Conservation (phyloP, 2,113 vertebrate genomes). For the Acinonyx jubatus region DNA sequence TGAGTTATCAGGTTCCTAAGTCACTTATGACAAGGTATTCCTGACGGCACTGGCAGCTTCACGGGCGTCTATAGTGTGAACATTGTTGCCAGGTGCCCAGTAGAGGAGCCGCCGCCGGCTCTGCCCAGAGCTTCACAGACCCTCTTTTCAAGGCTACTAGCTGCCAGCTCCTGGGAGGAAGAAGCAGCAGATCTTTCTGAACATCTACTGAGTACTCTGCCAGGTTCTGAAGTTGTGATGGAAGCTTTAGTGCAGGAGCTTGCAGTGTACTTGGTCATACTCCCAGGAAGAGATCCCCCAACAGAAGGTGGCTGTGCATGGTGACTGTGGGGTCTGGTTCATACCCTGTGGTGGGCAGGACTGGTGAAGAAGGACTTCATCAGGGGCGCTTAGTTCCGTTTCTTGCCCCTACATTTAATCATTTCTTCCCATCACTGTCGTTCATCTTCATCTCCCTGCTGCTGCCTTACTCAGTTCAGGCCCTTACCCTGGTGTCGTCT, state of each 20-base stretch:
- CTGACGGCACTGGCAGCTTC: neutral
- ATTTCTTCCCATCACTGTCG: neutral
- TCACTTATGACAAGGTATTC: neutral
- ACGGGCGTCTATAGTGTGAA: rapidly evolving
- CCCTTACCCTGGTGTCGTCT: neutral
- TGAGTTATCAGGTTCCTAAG: neutral
- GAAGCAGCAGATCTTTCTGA: neutral
- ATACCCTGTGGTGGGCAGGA: neutral
- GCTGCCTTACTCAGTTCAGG: neutral
- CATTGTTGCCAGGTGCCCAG: rapidly evolving
- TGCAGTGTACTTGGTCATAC: too few relatives aligned
- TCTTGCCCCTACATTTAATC: neutral
- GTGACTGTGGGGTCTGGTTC: neutral
- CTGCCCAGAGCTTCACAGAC: neutral
- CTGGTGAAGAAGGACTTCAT: neutral
- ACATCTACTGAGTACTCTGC: neutral
- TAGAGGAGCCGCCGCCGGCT: neutral
- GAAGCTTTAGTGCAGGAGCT: neutral
- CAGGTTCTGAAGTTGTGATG: neutral
- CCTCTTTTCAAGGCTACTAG: neutral
- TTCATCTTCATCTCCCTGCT: neutral
- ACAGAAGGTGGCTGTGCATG: neutral
- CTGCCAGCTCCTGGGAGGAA: neutral
- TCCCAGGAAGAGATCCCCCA: neutral
- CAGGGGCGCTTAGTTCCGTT: neutral